Base-by-base conservation (phyloP, 2,113 vertebrate genomes). In the Martes martes region DNA sequence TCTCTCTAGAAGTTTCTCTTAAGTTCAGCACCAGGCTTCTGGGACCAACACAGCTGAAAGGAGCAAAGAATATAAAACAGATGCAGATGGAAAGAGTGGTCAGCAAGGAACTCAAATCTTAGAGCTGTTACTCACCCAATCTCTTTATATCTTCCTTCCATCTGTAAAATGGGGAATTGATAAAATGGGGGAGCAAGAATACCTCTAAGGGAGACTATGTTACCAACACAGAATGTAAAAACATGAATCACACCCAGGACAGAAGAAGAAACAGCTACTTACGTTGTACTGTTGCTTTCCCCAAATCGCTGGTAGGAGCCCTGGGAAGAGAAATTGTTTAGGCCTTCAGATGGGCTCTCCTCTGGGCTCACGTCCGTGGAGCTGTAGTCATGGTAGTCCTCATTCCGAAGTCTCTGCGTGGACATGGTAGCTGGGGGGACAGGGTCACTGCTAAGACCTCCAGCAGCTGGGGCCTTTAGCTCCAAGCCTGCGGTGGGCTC, bases 301-400 rank as follows among this genome's bases (percentile, higher is more conserved):
- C 98, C 99, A 0, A 99, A 98, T 31, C 99, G 98, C 95, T 99
- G 99, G 95, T 99, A 99, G 96, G 99, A 98, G 18, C 98, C 96
- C 0, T 98, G 91, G 57, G 95, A 96, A 0, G 97, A 81, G 0
- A 98, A 98, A 80, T 94, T 96, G 0, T 97, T 98, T 13, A 98
- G 97, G 63, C 97, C 98, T 0, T 95, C 98, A 0, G 98, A 98
- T 0, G 99, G 98, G 96, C 98, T 99, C 45, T 98, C 98, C 45
- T 99, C 98, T 0, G 99, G 99, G 0, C 98, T 98, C 36, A 93
- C 98, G 0, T 99, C 99, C 0, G 99, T 99, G 96, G 99, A 99
- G 65, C 99, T 99, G 98, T 99, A 99, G 98, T 99, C 99, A 0
- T 98, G 98, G 97, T 99, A 99, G 79, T 98, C 98, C 93, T 99